Conservation (phyloP, 2,888 invertebrate genomes). For the Ctena decussata region DNA sequence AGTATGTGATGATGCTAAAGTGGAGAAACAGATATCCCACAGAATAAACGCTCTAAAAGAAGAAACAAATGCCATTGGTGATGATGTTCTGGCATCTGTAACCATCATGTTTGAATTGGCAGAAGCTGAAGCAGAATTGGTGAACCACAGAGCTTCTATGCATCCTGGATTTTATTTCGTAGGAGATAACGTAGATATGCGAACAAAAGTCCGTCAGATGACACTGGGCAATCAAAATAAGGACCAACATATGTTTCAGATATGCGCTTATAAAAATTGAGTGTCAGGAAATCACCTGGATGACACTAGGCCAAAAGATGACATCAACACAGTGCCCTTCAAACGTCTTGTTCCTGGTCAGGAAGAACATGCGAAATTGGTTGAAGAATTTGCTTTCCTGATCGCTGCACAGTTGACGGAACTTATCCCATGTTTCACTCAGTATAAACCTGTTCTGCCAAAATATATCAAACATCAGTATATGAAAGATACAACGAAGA, state of each 20-base stretch:
- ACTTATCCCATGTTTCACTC: not conserved
- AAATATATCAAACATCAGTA: constrained; percentile 17
- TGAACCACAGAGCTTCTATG: constrained; percentile 26
- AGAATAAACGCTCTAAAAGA: not conserved
- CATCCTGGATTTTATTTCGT: constrained; percentile 55
- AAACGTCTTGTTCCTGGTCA: constrained; percentile 16
- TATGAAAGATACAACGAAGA: constrained; percentile 26
- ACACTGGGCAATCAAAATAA: constrained; percentile 40
- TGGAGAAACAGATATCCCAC: not conserved
- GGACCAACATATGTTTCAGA: too few relatives aligned
- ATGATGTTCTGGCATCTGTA: too few relatives aligned
- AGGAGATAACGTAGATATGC: constrained; percentile 58
- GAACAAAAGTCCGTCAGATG: constrained; percentile 51
- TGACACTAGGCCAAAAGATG: constrained; percentile 17
- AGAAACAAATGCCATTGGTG: too few relatives aligned
- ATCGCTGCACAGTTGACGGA: not conserved
- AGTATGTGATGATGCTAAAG: not conserved
- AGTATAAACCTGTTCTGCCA: constrained; percentile 14
- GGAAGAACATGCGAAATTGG: not conserved
- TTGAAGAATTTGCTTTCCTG: constrained; percentile 9
- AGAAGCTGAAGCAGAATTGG: constrained; percentile 9
- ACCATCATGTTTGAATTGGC: too few relatives aligned
- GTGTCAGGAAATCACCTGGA: constrained; percentile 41
- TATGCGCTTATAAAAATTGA: constrained; percentile 39
- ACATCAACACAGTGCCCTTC: constrained; percentile 22